Base-by-base conservation (phyloP, 2,797 vertebrate genomes). In the Acipenser transmontanus region DNA sequence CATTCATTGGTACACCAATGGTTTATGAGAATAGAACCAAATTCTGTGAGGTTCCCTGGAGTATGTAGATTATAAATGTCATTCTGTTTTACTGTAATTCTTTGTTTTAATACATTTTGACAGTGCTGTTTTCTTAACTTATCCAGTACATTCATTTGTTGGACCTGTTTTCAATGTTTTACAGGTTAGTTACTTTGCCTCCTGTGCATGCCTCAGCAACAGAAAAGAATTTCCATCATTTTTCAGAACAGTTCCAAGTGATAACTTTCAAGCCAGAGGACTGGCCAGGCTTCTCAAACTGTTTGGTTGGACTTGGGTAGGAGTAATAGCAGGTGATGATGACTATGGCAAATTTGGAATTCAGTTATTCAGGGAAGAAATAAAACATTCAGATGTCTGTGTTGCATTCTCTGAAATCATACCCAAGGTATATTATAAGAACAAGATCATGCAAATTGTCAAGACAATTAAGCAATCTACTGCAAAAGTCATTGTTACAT, bases 131-230 rank as follows among this genome's bases (percentile, higher is more conserved):
- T 34, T 34, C 34, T 34, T 34, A 34, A 34, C 4, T 3, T 34
- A 34, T 34, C 34, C 34, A 34, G 34, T 34, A 34, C 34, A 34
- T 34, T 34, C 2, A 34, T 34, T 34, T 34, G 34, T 4, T 34
- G 34, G 34, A 34, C 34, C 7, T 64, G 20, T 68, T 12, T 12
- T 69, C 14, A 49, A 47, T 57, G 9, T 71, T 49, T 47, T 62
- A 51, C 71, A 82, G 81, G 76, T 81, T 13, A 84, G 81, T 65
- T 86, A 80, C 60, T 77, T 74, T 62, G 72, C 81, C 1, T 76
- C 82, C 17, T 83, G 81, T 70, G 73, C 78, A 9, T 85, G 83
- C 70, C 72, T 80, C 66, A 85, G 75, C 68, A 73, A 81, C 68
- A 78, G 66, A 8, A 66, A 20, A 50, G 78, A 68, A 57, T 79